These are phyloP conservation scores for Leptestheria dahalacensis DNA, from an alignment of 1,140 invertebrate species.

Conservation along the genomic window DNA sequence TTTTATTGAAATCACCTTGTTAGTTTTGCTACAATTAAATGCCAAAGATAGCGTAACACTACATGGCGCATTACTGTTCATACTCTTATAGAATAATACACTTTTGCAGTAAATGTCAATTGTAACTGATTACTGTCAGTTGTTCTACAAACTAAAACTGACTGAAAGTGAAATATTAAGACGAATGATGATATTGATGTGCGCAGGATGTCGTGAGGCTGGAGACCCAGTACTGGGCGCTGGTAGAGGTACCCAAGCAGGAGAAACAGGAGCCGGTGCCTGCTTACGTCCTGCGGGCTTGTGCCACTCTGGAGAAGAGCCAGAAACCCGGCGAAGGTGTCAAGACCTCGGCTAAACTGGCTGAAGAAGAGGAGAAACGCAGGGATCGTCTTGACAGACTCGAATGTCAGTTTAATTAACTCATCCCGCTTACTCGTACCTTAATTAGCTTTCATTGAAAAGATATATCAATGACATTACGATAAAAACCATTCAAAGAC, in stretches of 20 bases:
- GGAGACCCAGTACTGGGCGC: conserved; percentile 83
- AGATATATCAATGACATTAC: too few relatives aligned
- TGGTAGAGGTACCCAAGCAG: conserved; percentile 65
- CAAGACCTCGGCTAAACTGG: conserved; percentile 61
- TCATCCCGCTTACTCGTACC: conserved; percentile 8
- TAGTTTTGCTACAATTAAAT: too few relatives aligned
- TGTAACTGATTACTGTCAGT: too few relatives aligned
- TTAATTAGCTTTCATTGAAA: neutral
- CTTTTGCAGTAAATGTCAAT: too few relatives aligned
- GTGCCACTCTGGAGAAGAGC: conserved; percentile 77
- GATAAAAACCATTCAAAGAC: too few relatives aligned
- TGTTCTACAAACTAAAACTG: too few relatives aligned
- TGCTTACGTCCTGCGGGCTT: conserved; percentile 73
- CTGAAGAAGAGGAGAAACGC: conserved; percentile 65
- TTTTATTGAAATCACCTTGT: too few relatives aligned
- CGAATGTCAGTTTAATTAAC: conserved; percentile 48
- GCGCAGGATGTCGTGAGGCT: conserved; percentile 71
- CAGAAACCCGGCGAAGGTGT: conserved; percentile 75
- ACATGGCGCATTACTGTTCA: too few relatives aligned
- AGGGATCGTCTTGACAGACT: conserved; percentile 67
- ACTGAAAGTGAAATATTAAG: neutral
- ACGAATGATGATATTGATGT: neutral
- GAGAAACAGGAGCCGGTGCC: conserved; percentile 46
- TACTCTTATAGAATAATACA: too few relatives aligned
- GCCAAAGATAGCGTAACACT: too few relatives aligned